Base-by-base conservation (phyloP, 2,888 invertebrate genomes). In the Therioaphis trifolii region DNA sequence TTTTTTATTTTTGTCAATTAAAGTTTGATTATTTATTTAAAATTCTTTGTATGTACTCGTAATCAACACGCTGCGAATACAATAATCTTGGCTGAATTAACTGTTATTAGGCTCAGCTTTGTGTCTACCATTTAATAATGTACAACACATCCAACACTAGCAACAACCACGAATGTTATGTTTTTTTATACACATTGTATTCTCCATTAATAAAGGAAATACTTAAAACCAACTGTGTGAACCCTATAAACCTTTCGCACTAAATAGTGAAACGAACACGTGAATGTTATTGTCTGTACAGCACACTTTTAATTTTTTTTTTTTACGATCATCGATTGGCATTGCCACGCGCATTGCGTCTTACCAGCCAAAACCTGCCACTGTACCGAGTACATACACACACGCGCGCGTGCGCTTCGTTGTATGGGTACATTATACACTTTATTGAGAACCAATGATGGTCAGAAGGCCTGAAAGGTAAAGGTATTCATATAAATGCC, bases 401-500 rank as follows among this genome's bases (percentile, higher is more conserved):
- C n/a, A 49, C n/a, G 35, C 9, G 15, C 49, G 7, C 49, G 27
- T 4, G 2, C 29, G 7, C 4, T 35, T 35, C 7, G 7, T 35
- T 5, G 7, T 78, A 29, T 29, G 40, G 18, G 4, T 24, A 15
- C 71, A 55, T 58, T 27, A 12, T 58, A 52, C 21, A 27, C 24
- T 71, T 35, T 49, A 46, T 72, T 72, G 72, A 49, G 61, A 80
- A 80, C 82, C 82, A 63, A 82, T 82, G 74, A 71, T 35, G 66
- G 40, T 21, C 40, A 15, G 66, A 40, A 55, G 46, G 61, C 61
- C 49, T 35, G 72, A 72, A 49, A 49, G 21, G 15, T 63, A 82
- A 82, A 82, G 63, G 63, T 61, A 35, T 82, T 82, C 72, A 40
- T 82, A 74, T 74, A 82, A 82, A 82, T 74, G 72, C 82, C 82